A percentile compares a stretch with the other conserved stretches of the same genome.
These are phyloP conservation scores for Setophaga coronata DNA, from an alignment of 2,113 vertebrate genomes.

Conservation along the genomic window DNA sequence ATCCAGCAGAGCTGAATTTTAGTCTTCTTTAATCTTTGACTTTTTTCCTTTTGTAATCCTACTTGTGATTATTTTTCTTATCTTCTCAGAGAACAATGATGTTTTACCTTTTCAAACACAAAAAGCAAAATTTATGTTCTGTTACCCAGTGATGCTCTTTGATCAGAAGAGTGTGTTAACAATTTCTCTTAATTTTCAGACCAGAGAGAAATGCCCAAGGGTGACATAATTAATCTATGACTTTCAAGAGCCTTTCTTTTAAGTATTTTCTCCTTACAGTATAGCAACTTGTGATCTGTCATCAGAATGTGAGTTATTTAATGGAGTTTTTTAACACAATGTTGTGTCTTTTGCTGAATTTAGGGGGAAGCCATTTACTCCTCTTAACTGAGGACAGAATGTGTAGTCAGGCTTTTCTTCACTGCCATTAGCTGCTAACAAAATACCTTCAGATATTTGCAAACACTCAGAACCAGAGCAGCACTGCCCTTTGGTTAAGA, in stretches of 20 bases:
- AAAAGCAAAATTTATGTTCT: neutral
- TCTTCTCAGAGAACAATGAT: neutral
- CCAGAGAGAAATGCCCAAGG: neutral
- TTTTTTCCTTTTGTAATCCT: neutral
- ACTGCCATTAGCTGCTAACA: neutral
- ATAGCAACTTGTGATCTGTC: conserved; percentile 14
- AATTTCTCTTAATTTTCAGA: conserved; percentile 9
- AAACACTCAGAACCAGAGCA: neutral
- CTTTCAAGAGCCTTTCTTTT: neutral
- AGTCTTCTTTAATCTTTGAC: neutral
- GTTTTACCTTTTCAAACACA: conserved; percentile 26
- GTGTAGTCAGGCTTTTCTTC: neutral
- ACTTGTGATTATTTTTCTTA: neutral
- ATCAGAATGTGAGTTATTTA: neutral
- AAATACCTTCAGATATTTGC: neutral
- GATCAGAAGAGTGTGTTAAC: conserved; percentile 48
- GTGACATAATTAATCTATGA: neutral
- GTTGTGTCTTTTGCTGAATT: neutral
- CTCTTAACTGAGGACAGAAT: neutral
- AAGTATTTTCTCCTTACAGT: neutral
- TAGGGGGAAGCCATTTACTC: neutral
- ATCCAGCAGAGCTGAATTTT: neutral
- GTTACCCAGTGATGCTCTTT: neutral
- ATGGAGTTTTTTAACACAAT: neutral
- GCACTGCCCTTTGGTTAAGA: neutral